Percentiles rank a stretch among this genome's conserved stretches.
Evolutionary conservation across 2,888 invertebrate species (phyloP).

Genomic region (Meganola albula): DNA sequence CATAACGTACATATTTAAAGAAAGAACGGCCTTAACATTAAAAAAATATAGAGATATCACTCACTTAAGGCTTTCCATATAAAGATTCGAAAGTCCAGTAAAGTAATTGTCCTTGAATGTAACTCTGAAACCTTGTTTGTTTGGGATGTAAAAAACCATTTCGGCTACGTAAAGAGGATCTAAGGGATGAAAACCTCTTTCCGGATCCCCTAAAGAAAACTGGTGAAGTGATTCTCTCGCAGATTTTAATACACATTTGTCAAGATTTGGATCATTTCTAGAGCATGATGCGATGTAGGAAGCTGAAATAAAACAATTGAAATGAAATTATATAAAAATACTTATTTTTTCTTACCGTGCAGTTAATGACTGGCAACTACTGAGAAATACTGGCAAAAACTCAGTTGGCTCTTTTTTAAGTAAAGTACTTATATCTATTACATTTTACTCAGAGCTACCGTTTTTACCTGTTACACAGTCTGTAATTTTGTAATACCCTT

Average conservation of each 20-base stretch:
- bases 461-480: too few species aligned
- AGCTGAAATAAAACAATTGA: slow-evolving; percentile 37
- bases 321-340: too few species aligned
- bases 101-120: slow-evolving; percentile 52
- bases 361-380: too few species aligned
- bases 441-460: too few species aligned
- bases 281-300: slow-evolving; percentile 48
- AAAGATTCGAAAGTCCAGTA: slow-evolving; percentile 45
- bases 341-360: too few species aligned
- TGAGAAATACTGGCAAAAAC: too few species aligned
- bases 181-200: slow-evolving; percentile 39
- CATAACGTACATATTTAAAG: too few species aligned
- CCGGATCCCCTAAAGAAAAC: slow-evolving; percentile 46
- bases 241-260: slow-evolving; percentile 50
- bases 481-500: too few species aligned
- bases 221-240: slow-evolving; percentile 43
- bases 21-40: too few species aligned
- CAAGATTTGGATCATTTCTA: slow-evolving; percentile 51
- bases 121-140: slow-evolving; percentile 50
- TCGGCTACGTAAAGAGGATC: slow-evolving; percentile 50
- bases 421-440: too few species aligned
- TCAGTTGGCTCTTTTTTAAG: too few species aligned
- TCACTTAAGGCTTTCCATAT: slow-evolving; percentile 45
- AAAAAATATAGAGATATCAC: too few species aligned
- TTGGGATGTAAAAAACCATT: slow-evolving; percentile 50